phyloP scores from a whole-genome alignment of 2,888 invertebrate species.

The Scaptomyza parva region DNA sequence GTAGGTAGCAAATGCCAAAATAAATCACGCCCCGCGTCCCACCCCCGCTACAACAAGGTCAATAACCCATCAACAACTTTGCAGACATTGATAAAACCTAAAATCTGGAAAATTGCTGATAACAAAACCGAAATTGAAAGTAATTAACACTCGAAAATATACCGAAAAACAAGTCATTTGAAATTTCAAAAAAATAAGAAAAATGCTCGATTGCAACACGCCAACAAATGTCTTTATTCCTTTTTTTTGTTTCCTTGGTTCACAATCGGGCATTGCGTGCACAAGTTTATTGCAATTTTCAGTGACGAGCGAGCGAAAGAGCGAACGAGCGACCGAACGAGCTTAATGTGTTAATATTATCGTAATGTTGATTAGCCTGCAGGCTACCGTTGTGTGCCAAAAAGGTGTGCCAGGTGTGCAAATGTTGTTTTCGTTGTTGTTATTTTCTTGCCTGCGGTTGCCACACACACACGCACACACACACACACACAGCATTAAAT shows the following conservation, averaged over 20 bases:
- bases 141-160: constrained; percentile 13
- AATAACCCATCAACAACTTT: constrained; percentile 37
- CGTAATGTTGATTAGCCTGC: constrained; percentile 16
- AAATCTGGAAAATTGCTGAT: background rate
- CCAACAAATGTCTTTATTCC: constrained; percentile 24
- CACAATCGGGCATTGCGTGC: constrained; percentile 19
- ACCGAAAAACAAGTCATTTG: background rate
- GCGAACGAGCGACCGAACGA: too few relatives aligned
- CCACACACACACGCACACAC: background rate
- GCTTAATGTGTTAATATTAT: constrained; percentile 36
- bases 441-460: constrained; percentile 1
- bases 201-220: constrained; percentile 26
- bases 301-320: constrained; percentile 18
- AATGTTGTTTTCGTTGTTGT: constrained; percentile 2
- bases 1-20: constrained; percentile 68
- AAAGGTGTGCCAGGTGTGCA: constrained; percentile 16
- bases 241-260: constrained; percentile 1
- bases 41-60: background rate
- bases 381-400: constrained; percentile 8
- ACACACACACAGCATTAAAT: background rate
- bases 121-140: background rate
- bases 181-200: constrained; percentile 13
- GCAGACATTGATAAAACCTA: background rate
- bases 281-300: constrained; percentile 16
- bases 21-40: too few relatives aligned